Percentiles rank a stretch among this genome's conserved stretches.
These are phyloP conservation scores for Gnathonemus longibarbis DNA, from an alignment of 2,113 vertebrate species.

Conservation along the genomic window DNA sequence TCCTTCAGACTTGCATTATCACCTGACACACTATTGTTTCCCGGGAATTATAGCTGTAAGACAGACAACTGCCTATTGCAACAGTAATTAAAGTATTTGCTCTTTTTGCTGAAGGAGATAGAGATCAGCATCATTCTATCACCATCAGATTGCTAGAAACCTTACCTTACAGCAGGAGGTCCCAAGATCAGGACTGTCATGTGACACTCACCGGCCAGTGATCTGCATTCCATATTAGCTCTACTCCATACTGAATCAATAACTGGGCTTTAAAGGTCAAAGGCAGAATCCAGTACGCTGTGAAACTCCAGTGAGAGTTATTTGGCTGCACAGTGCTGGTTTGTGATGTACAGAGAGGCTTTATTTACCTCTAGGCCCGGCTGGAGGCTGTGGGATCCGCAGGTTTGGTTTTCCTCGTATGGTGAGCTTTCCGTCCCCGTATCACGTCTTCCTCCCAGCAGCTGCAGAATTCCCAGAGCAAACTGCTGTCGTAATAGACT, in stretches of 20 bases:
- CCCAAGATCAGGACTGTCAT: background rate
- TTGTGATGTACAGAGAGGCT: background rate
- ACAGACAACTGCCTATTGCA: background rate
- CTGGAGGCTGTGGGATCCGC: background rate
- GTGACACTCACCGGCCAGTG: background rate
- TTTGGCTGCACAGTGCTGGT: background rate
- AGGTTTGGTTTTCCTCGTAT: background rate
- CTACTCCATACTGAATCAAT: background rate
- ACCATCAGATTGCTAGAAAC: background rate
- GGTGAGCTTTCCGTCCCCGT: background rate
- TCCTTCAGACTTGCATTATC: background rate
- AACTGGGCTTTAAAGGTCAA: background rate
- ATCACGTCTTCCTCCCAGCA: background rate
- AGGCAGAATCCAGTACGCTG: background rate
- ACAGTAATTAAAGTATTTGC: background rate
- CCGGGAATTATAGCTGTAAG: background rate
- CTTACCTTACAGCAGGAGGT: background rate
- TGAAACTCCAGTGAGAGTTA: background rate
- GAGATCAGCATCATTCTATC: background rate
- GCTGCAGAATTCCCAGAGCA: background rate
- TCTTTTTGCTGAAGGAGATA: background rate
- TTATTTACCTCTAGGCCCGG: background rate
- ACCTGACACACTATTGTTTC: background rate
- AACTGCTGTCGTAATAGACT: background rate
- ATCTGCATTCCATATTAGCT: background rate